Evolutionary conservation across 37 sponge, comb jelly and placozoan species (phyloP), one percentile per base, ranked within the genome.

Genomic region (Trichoplax adhaerens): DNA sequence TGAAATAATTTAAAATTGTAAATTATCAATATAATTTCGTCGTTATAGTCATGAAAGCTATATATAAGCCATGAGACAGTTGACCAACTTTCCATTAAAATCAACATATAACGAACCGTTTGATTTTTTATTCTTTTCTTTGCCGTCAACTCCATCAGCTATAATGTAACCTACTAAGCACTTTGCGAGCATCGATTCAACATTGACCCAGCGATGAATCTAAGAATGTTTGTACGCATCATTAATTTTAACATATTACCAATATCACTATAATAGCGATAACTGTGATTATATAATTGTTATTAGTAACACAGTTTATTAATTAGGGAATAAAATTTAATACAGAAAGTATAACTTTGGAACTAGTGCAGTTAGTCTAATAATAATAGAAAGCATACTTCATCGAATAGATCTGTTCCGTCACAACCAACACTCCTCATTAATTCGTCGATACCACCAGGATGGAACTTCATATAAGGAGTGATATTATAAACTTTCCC

Each of bases 401-500:
- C 79, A 56, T 87, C 77, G 72, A 95, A 95, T 49, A 95, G 79
- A 6, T 82, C 64, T 8, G 98, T 95, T 57, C 82, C 79, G 76
- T 95, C 98, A 52, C 74, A 85, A 51, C 98, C 98, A 52, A 91
- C 98, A 5, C 81, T 91, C 75, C 65, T 77, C 86, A 95, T 83
- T 3, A 95, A 62, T 62, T 95, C 98, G 12, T 76, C 80, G 4
- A 56, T 75, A 8, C 98, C 89, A 48, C 98, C 98, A 10, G 98
- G 98, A 74, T 95, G 98, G 57, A 81, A 95, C 56, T 81, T 75
- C 62, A 95, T 57, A 77, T 95, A 95, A 3, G 78, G 78, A 51
- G 86, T 88, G 6, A 95, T 78, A 78, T 95, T 88, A 69, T 95
- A 95, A 12, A 95, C 91, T 29, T 77, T 74, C 2, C 98, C 94